Conservation (phyloP, 2,888 invertebrate species). For the Ophioninae sp. region DNA sequence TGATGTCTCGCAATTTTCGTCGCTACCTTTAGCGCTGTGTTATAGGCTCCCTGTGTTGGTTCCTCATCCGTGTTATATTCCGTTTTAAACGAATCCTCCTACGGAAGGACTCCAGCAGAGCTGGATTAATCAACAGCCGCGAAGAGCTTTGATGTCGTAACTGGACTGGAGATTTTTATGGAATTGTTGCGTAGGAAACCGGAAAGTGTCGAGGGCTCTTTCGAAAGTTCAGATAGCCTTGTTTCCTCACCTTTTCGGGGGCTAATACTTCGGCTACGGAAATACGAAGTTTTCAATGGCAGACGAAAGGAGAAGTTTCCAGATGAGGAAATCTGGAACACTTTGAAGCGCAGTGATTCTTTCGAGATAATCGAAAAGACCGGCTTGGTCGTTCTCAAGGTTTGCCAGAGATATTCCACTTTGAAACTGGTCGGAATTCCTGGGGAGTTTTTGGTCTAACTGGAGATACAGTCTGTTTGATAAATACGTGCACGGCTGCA, state of each 20-base stretch:
- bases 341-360: background rate
- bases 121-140: constrained; percentile 38
- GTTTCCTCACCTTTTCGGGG: no score
- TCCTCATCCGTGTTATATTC: constrained; percentile 19
- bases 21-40: constrained; percentile 17
- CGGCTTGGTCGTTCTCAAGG: background rate
- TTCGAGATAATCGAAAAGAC: background rate
- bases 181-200: background rate
- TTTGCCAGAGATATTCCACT: background rate
- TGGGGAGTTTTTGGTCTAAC: constrained; percentile 51
- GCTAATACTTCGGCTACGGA: no score
- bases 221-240: no score
- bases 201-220: background rate
- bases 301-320: background rate
- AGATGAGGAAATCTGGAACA: background rate
- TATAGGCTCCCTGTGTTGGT: constrained; percentile 9
- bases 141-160: background rate
- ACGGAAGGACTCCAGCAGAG: constrained; percentile 3
- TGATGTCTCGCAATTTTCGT: constrained; percentile 47
- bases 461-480: no score
- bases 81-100: constrained; percentile 40
- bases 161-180: background rate
- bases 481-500: no score
- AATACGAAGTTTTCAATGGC: no score
- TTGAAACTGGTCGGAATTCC: background rate